Conservation (phyloP, 1,140 invertebrate species). For the Manduca sexta region DNA sequence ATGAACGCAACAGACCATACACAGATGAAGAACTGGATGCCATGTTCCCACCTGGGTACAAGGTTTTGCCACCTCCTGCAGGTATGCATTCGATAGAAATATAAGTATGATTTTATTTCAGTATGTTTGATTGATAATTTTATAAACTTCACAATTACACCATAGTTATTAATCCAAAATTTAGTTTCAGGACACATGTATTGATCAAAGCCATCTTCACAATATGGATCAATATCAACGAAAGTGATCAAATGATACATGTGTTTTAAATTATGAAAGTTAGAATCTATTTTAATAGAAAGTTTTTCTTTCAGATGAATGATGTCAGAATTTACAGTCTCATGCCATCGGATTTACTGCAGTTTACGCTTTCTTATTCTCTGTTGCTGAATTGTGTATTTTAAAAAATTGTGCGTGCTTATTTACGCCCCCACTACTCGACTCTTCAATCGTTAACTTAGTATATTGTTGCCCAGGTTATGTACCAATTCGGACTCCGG, state of each 20-base stretch:
- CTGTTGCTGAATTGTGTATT: constrained; percentile 25
- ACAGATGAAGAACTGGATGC: constrained; percentile 98
- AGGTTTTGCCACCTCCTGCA: constrained; percentile 95
- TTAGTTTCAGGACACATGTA: constrained; percentile 71
- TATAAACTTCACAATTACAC: constrained; percentile 29
- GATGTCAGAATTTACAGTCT: constrained; percentile 56
- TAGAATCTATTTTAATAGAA: constrained; percentile 43
- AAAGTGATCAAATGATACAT: constrained; percentile 38
- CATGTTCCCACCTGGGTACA: constrained; percentile 98
- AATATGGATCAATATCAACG: constrained; percentile 27
- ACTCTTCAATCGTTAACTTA: background rate
- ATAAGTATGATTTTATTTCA: background rate
- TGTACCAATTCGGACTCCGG: constrained; percentile 97
- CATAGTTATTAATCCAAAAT: constrained; percentile 57
- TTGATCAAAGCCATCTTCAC: constrained; percentile 40
- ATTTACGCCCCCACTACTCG: background rate
- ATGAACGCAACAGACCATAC: constrained; percentile 96
- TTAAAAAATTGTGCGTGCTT: background rate
- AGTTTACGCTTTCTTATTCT: constrained; percentile 38
- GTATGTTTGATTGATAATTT: constrained; percentile 1
- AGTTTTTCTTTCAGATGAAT: constrained; percentile 71
- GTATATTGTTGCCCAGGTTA: constrained; percentile 78
- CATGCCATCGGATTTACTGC: constrained; percentile 53
- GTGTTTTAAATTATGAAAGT: constrained; percentile 42
- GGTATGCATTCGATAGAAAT: constrained; percentile 74